These are phyloP conservation scores for Eulemur coronatus DNA, from an alignment of 2,797 vertebrate species.

Conservation along the genomic window DNA sequence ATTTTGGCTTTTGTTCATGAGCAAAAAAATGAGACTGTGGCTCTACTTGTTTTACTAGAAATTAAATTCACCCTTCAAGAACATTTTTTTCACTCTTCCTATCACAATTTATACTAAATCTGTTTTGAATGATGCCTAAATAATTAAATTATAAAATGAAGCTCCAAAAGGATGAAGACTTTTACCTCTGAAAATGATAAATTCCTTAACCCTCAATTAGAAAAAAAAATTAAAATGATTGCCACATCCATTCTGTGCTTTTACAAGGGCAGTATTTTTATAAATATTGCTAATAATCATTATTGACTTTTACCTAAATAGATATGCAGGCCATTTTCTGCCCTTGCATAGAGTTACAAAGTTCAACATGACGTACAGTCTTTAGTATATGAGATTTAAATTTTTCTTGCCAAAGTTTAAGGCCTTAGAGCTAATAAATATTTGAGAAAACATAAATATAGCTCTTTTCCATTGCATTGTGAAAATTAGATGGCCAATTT, in stretches of 20 bases:
- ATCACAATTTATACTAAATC: neutral
- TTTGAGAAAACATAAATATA: neutral
- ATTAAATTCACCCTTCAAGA: neutral
- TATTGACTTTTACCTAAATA: neutral
- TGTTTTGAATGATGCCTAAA: neutral
- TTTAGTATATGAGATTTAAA: neutral
- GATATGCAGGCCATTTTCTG: neutral
- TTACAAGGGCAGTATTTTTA: neutral
- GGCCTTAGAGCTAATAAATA: neutral
- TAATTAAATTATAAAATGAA: neutral
- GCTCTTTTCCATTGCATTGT: neutral
- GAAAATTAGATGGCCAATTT: neutral
- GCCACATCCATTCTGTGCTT: neutral
- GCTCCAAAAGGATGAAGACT: neutral
- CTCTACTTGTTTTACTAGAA: neutral
- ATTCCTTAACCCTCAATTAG: neutral
- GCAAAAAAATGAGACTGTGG: neutral
- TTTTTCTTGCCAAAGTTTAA: conserved; percentile 38
- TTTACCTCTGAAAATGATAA: neutral
- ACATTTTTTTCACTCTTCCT: neutral
- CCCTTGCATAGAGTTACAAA: neutral
- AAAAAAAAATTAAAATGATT: neutral
- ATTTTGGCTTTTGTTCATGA: neutral
- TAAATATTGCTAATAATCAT: neutral
- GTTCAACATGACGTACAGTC: neutral